phyloP scores from a whole-genome alignment of 2,797 vertebrate genomes.

The Erethizon dorsatum region DNA sequence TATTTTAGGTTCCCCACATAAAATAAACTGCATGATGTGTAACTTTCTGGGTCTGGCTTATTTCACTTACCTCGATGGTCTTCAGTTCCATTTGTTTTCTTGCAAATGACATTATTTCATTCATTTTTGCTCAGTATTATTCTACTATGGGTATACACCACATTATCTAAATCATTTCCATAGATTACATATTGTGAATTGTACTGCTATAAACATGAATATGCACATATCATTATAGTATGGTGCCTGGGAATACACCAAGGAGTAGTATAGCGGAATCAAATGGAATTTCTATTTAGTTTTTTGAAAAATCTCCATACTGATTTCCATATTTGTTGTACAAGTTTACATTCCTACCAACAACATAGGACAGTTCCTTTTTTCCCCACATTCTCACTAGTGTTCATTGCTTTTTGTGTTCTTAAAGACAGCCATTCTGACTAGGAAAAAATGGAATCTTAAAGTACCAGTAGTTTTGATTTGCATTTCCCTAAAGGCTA shows the following conservation, averaged over 20 bases:
- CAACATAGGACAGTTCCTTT: not conserved
- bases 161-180: not conserved
- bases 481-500: not conserved
- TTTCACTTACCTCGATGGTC: not conserved
- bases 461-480: not conserved
- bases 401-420: not conserved
- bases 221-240: too few species aligned
- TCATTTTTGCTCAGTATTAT: not conserved
- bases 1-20: not conserved
- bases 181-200: not conserved
- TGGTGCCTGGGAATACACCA: not conserved
- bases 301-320: not conserved
- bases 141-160: not conserved
- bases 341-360: not conserved
- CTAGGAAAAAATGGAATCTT: not conserved
- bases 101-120: not conserved
- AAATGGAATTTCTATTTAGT: not conserved
- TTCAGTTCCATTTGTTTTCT: not conserved
- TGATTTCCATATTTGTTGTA: not conserved
- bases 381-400: not conserved
- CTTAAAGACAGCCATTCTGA: not conserved
- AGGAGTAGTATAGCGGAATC: not conserved
- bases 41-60: not conserved
- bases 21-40: not conserved
- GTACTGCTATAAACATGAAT: not conserved